Base-by-base conservation (phyloP, 2,888 invertebrate genomes). In the Hyposoter dolosus region DNA sequence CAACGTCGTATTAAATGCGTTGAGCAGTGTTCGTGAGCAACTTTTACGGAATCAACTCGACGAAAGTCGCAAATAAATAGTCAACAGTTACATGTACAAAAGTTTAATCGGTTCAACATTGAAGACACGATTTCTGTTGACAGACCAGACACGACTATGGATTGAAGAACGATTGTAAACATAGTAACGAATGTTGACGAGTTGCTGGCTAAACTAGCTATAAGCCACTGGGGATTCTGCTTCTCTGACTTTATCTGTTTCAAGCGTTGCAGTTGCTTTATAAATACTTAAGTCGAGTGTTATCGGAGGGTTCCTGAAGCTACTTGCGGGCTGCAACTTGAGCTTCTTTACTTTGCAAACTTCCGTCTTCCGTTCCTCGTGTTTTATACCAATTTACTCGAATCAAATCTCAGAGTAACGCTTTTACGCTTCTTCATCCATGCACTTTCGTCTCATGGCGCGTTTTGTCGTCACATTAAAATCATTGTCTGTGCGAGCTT, bases 281-380 rank as follows among this genome's bases (percentile, higher is more conserved):
- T 87, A 83, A 81, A 85, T 85, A 87, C 83, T 85, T 77, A 65
- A 85, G 85, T 78, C 71, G 77, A 85, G 87, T 83, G 80, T 85
- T 77, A 80, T 65, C 65, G 85, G 83, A 83, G 81, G 87, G 76
- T 78, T 83, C 63, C 79, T 50, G 53, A 60, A 45, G 53, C 40
- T 15, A 45, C n/a, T 19, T 45, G 28, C 56, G 12, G 76, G 35
- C 68, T 78, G 60, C n/a, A 74, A 32, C 74, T 75, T 17, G 5
- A 75, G 43, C 45, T 75, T 86, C 83, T 86, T 86, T 86, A 77
- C 86, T 83, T 78, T 84, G 28, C 75, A 79, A 86, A 86, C 83
- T 86, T 60, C 65, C 32, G 35, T 47, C 66, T 71, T 82, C 65
- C 66, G 71, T 65, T 71, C 43, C 78, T 83, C 63, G 53, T 63